Evolutionary conservation across 2,888 invertebrate genomes (phyloP).

Genomic region (Scrobipalpa costella): DNA sequence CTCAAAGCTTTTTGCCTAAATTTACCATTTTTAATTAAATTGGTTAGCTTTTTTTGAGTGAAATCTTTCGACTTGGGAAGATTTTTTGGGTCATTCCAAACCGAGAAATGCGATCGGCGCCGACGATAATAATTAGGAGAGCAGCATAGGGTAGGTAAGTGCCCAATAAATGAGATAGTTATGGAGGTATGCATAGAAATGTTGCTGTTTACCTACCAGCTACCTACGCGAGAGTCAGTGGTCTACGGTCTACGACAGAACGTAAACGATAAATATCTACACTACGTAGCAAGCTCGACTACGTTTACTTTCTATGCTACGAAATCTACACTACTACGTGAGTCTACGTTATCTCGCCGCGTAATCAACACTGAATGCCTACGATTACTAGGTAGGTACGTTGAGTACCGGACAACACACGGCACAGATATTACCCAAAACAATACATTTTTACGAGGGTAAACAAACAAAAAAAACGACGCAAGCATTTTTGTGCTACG

Average conservation of each 20-base stretch:
- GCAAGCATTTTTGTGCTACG: slow-evolving; percentile 33
- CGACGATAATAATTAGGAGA: slow-evolving; percentile 16
- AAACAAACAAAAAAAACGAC: slow-evolving; percentile 58
- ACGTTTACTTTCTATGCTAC: slow-evolving; percentile 19
- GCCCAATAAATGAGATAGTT: neutral
- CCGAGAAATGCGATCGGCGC: slow-evolving; percentile 24
- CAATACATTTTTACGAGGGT: slow-evolving; percentile 48
- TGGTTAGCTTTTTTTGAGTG: slow-evolving; percentile 39
- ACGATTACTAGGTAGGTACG: slow-evolving; percentile 24
- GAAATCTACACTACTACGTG: slow-evolving; percentile 24
- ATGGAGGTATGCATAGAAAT: slow-evolving; percentile 6
- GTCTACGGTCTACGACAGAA: neutral
- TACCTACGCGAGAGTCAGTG: neutral
- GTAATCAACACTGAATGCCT: slow-evolving; percentile 18
- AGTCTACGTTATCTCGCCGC: slow-evolving; percentile 15
- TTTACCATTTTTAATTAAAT: slow-evolving; percentile 72
- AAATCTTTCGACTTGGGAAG: slow-evolving; percentile 16
- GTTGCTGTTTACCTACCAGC: neutral
- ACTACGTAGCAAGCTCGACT: slow-evolving; percentile 1
- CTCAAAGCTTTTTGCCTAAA: slow-evolving; percentile 66
- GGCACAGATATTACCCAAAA: slow-evolving; percentile 25
- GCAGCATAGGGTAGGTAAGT: neutral
- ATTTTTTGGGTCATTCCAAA: slow-evolving; percentile 21
- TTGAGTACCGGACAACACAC: neutral
- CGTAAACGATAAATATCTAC: neutral